Base-by-base conservation (phyloP, 2,113 vertebrate genomes). In the Tragelaphus buxtoni region DNA sequence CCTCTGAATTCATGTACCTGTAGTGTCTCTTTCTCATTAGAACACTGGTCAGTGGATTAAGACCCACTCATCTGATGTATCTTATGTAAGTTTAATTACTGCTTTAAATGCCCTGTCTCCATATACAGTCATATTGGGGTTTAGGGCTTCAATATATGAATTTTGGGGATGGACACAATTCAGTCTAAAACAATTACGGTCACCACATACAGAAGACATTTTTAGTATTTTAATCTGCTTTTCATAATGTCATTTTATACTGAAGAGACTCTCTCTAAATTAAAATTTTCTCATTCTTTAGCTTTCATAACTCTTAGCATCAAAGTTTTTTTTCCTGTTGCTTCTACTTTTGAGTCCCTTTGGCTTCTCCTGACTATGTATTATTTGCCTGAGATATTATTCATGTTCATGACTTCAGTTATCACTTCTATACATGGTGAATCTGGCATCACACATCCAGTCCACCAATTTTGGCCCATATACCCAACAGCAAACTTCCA, bases 381-480 rank as follows among this genome's bases (percentile, higher is more conserved):
- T 61, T 61, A 26, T 56, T 84, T 85, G 32, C 45, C 47, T 83
- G 35, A 61, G 53, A 85, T 65, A 93, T 72, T 84, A 93, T 72
- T 51, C 3, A 53, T 60, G 35, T 51, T 12, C 24, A 20, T n/a
- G 20, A 24, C 45, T 74, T 86, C 9, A 35, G 1, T 79, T 39
- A 86, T 12, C 32, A 69, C 42, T 3, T 58, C 16, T 51, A 7
- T 20, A 30, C 35, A 56, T 88, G 81, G 30, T 55, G 26, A 39
- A 26, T n/a, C 49, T 47, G 30, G 49, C 0, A 30, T 72, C 22
- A 35, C 6, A 9, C 1, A 0, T 45, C 30, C 6, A 85, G 35
- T 61, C 20, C 17, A 24, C 45, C 65, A 7, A 49, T 53, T 60
- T 26, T 47, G 55, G 20, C 42, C 60, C 18, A 17, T 20, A 22